Evolutionary conservation across 2,113 vertebrate species (phyloP), one percentile per base, ranked within the genome.

Genomic region (Regulus satrapa): DNA sequence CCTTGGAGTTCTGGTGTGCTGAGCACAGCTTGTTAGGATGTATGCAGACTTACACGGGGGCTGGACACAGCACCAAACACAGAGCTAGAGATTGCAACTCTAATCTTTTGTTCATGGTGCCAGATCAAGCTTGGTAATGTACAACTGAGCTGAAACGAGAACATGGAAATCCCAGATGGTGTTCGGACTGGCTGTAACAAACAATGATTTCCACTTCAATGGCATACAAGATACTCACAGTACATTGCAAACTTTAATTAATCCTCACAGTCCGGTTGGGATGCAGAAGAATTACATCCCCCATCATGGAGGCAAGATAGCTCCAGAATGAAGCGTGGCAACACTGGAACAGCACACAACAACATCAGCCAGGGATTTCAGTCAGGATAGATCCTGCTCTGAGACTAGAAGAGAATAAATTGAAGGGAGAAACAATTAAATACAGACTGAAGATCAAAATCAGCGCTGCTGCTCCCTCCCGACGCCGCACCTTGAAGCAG

Each of bases 121-220:
- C 72, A 40, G 38, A 67, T 91, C 38, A 32, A 83, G 34, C 59
- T 56, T 66, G 23, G 82, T 74, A 66, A 51, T 25, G 29, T 82
- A 49, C 63, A 83, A 26, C 21, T 58, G 34, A 72, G 66, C 74
- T 88, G 62, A 82, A 87, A 79, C 24, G 51, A 45, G 61, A 83
- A 83, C 78, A 26, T 45, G 81, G 67, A 80, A 90, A 88, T 68
- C 78, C 61, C 88, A 93, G 88, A 67, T 77, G 68, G 72, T 67
- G 41, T 66, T 89, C 5, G 5, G 75, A 40, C 52, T 74, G 72
- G 31, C 75, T 88, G 75, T 88, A 80, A 88, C 31, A 91, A 94
- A 85, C 63, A 80, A 32, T 90, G n/a, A 75, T 86, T 95, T 95
- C 82, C 72, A 86, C 76, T 92, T 90, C 72, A 71, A 8, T 61